Evolutionary conservation across 2,113 vertebrate genomes (phyloP).

Genomic region (Condylura cristata): DNA sequence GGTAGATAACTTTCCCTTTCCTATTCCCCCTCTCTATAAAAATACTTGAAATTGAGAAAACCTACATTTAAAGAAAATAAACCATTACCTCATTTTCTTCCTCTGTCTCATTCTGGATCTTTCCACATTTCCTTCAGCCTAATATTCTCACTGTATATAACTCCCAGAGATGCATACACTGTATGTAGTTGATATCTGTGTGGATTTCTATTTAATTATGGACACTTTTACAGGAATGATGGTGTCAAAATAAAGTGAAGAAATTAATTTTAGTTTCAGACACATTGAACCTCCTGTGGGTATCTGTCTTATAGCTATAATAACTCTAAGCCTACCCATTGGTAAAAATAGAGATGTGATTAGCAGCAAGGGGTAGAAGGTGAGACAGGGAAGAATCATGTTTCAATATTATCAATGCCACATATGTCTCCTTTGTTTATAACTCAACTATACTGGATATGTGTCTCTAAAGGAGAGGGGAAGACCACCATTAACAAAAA

Average conservation of each 20-base stretch:
- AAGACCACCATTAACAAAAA: background rate
- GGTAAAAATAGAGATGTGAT: background rate
- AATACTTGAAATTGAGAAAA: background rate
- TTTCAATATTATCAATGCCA: background rate
- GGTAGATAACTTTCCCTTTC: background rate
- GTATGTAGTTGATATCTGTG: background rate
- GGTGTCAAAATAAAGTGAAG: background rate
- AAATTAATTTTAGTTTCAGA: background rate
- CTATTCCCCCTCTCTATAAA: background rate
- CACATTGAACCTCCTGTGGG: background rate
- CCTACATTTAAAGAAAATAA: background rate
- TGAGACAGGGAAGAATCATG: background rate
- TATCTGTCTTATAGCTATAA: background rate
- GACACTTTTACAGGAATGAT: background rate
- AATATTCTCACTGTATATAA: background rate
- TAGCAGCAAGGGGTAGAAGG: background rate
- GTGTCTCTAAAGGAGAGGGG: background rate
- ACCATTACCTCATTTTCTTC: background rate
- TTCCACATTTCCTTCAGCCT: background rate
- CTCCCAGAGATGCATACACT: background rate
- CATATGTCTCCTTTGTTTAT: background rate
- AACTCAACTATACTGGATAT: background rate
- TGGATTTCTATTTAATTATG: constrained; percentile 28
- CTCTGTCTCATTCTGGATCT: background rate
- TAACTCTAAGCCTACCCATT: constrained; percentile 20